A percentile compares a stretch with the other conserved stretches of the same genome.
These are phyloP conservation scores for Lottia gigantea DNA, from an alignment of 2,888 invertebrate genomes.

Conservation along the genomic window DNA sequence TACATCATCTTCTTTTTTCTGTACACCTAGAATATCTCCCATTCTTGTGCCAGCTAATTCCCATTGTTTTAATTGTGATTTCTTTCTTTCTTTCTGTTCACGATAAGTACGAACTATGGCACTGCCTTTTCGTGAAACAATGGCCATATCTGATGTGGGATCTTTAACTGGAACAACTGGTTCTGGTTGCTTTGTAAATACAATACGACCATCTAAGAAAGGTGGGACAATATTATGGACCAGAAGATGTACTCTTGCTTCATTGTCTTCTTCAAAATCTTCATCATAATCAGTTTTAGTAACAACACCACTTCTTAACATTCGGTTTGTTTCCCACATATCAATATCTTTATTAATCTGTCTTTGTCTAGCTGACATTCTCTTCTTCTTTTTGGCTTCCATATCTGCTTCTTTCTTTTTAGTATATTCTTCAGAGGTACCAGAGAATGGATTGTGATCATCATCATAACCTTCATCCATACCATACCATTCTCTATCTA, in stretches of 20 bases:
- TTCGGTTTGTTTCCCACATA: slow-evolving; percentile 97
- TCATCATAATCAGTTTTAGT: slow-evolving; percentile 79
- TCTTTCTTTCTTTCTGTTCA: slow-evolving; percentile 95
- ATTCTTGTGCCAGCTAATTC: slow-evolving; percentile 95
- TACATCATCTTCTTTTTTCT: slow-evolving; percentile 77
- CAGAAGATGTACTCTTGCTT: slow-evolving; percentile 92
- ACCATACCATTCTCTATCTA: slow-evolving; percentile 95
- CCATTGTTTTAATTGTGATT: slow-evolving; percentile 99
- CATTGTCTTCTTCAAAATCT: slow-evolving; percentile 90
- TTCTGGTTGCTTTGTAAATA: slow-evolving; percentile 98
- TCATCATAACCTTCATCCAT: slow-evolving; percentile 88
- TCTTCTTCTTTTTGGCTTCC: slow-evolving; percentile 88
- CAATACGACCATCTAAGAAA: slow-evolving; percentile 97
- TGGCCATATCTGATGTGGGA: slow-evolving; percentile 97
- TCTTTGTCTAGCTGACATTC: slow-evolving; percentile 93
- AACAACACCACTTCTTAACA: slow-evolving; percentile 91
- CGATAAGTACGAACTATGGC: slow-evolving; percentile 88
- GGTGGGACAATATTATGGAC: slow-evolving; percentile 99
- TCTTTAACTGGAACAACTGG: slow-evolving; percentile 97
- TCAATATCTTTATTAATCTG: slow-evolving; percentile 99
- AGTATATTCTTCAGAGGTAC: slow-evolving; percentile 89
- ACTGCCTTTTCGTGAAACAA: slow-evolving; percentile 89
- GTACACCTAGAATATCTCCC: slow-evolving; percentile 96
- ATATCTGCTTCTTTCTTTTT: slow-evolving; percentile 92
- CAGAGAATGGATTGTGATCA: slow-evolving; percentile 86